Evolutionary conservation across 1,140 invertebrate genomes (phyloP).

Genomic region (Chymomyza costata): DNA sequence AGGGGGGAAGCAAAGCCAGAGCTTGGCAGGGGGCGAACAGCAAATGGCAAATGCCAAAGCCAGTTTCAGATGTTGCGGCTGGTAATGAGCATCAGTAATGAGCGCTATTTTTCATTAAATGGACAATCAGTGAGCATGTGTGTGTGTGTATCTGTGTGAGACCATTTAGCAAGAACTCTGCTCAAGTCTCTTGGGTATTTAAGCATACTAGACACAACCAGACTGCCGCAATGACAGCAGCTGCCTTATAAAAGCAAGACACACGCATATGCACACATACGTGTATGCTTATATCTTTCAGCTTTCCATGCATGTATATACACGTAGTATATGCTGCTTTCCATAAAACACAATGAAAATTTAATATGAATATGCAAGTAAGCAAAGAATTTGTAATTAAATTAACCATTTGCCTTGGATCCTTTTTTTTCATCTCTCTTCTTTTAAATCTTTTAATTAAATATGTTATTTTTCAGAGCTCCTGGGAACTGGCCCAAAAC

Average conservation of each 20-base stretch:
- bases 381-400: slow-evolving; percentile 72
- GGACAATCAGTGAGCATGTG: slow-evolving; percentile 48
- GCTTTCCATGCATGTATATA: background rate
- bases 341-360: slow-evolving; percentile 44
- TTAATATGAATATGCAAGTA: slow-evolving; percentile 57
- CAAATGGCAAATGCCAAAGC: slow-evolving; percentile 7
- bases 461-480: too few relatives aligned
- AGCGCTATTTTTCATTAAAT: slow-evolving; percentile 68
- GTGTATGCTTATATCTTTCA: background rate
- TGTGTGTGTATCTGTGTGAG: slow-evolving; percentile 1
- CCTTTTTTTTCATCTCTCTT: background rate
- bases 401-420: slow-evolving; percentile 55
- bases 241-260: slow-evolving; percentile 25
- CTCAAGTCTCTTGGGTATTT: slow-evolving; percentile 57
- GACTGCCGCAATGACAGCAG: slow-evolving; percentile 49
- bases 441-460: too few relatives aligned
- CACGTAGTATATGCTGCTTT: background rate
- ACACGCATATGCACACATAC: slow-evolving; percentile 1
- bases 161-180: background rate
- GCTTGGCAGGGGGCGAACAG: slow-evolving; percentile 3
- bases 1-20: slow-evolving; percentile 19
- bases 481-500: too few relatives aligned
- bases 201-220: slow-evolving; percentile 37
- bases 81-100: slow-evolving; percentile 74
- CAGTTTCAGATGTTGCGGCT: slow-evolving; percentile 30